Conservation (phyloP, 1,140 invertebrate species). For the Lepidotrigona ventralis region DNA sequence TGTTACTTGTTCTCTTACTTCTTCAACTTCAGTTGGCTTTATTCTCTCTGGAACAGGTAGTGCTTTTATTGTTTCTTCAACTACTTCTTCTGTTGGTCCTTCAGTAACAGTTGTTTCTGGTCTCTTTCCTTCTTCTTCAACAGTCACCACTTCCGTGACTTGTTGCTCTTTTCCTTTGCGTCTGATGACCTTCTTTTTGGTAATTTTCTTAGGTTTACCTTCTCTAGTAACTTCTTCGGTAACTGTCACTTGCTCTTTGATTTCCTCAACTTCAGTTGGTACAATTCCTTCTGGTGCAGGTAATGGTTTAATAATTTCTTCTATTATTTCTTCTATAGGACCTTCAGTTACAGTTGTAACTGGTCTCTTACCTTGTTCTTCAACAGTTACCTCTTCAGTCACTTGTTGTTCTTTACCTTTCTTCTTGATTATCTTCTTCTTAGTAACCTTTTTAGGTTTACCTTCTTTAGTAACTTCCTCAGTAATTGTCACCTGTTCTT, state of each 20-base stretch:
- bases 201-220: constrained; percentile 65
- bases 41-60: constrained; percentile 51
- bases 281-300: constrained; percentile 60
- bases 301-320: constrained; percentile 14
- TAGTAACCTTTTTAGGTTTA: constrained; percentile 64
- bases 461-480: constrained; percentile 73
- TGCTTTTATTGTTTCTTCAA: constrained; percentile 1
- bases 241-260: constrained; percentile 38
- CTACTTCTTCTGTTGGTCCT: constrained; percentile 46
- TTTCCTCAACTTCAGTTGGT: constrained; percentile 41
- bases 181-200: constrained; percentile 72
- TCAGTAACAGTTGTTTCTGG: constrained; percentile 59
- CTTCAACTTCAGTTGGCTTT: constrained; percentile 40
- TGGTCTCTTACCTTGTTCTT: constrained; percentile 67
- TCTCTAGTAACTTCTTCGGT: constrained; percentile 59
- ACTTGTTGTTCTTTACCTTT: constrained; percentile 66
- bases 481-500: constrained; percentile 69
- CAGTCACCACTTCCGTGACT: constrained; percentile 67
- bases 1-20: too few species aligned
- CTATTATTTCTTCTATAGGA: constrained; percentile 65
- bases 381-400: constrained; percentile 71
- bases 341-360: constrained; percentile 55
- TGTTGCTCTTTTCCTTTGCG: constrained; percentile 70
- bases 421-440: constrained; percentile 69
- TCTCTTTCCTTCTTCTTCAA: constrained; percentile 70